A percentile compares a stretch with the other conserved stretches of the same genome.
These are phyloP conservation scores for Pentalonia nigronervosa DNA, from an alignment of 1,140 invertebrate species.

Conservation along the genomic window DNA sequence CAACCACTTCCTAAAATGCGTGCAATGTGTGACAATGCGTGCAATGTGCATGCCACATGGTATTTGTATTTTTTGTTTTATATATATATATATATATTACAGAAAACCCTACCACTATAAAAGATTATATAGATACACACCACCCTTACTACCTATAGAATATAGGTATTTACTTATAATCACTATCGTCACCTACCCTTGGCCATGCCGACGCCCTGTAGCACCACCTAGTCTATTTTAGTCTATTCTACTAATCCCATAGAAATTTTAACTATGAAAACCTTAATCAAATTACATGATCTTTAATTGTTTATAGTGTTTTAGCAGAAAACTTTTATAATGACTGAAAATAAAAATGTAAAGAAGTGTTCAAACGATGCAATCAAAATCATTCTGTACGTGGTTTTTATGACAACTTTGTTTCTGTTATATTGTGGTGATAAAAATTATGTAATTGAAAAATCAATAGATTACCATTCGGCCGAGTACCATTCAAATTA, in stretches of 20 bases:
- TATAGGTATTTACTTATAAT: background rate
- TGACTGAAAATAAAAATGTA: background rate
- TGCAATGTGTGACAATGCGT: too few species aligned
- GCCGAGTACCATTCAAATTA: background rate
- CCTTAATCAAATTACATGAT: background rate
- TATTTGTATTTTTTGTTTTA: background rate
- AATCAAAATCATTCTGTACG: background rate
- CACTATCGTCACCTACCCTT: too few species aligned
- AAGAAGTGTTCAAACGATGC: background rate
- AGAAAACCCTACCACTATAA: background rate
- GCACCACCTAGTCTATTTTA: background rate
- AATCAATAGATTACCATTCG: background rate
- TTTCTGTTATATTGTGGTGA: slow-evolving; percentile 1
- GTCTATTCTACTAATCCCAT: background rate
- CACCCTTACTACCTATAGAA: too few species aligned
- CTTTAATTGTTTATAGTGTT: background rate
- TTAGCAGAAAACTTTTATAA: background rate
- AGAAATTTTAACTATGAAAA: too few species aligned
- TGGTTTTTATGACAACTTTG: slow-evolving; percentile 36
- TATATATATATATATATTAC: background rate
- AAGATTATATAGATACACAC: too few species aligned
- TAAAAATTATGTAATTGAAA: background rate
- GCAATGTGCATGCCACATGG: too few species aligned
- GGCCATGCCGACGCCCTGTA: background rate
- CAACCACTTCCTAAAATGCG: too few species aligned